Conservation (phyloP, 2,888 invertebrate species). For the Macrophya annulata region DNA sequence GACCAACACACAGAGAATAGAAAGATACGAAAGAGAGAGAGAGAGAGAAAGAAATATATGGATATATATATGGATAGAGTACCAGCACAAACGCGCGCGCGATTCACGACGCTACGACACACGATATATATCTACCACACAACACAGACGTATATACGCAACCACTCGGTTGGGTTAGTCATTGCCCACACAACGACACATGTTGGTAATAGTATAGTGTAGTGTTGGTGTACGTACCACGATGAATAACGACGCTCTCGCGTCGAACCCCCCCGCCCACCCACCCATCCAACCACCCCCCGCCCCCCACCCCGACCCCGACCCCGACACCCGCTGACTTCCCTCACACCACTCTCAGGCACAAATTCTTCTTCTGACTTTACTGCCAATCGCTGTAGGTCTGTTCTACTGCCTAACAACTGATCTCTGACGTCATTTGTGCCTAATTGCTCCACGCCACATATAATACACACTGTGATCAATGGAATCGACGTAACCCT, state of each 20-base stretch:
- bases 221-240: neutral
- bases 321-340: neutral
- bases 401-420: neutral
- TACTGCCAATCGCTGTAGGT: conserved; percentile 36
- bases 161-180: conserved; percentile 35
- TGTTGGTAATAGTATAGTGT: neutral
- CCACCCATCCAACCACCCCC: too few relatives aligned
- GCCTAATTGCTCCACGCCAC: neutral
- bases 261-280: neutral
- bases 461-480: neutral
- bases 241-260: conserved; percentile 36
- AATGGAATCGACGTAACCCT: conserved; percentile 12
- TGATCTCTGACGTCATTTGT: conserved; percentile 30
- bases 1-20: neutral
- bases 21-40: neutral
- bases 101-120: neutral
- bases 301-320: neutral
- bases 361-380: conserved; percentile 20
- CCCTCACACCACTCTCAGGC: neutral
- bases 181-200: conserved; percentile 41
- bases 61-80: too few relatives aligned
- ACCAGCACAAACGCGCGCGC: neutral
- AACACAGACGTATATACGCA: neutral
- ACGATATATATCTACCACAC: conserved; percentile 8
- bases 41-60: too few relatives aligned